These are phyloP conservation scores for Papilio aristodemus DNA, from an alignment of 1,140 invertebrate species.

Conservation along the genomic window DNA sequence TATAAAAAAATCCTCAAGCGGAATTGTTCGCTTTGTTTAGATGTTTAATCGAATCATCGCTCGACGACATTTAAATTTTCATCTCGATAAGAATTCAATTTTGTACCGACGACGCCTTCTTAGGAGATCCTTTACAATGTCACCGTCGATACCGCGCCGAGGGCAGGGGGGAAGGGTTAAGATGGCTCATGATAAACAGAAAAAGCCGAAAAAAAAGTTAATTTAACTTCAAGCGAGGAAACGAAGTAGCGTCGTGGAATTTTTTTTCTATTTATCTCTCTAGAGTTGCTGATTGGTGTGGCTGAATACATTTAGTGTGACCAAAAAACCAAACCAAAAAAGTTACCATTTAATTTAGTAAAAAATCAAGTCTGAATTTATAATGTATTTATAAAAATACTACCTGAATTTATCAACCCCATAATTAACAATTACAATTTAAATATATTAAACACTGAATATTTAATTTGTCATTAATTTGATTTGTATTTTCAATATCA, in stretches of 20 bases:
- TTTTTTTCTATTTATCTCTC: constrained; percentile 37
- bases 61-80: constrained; percentile 58
- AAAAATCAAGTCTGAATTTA: too few relatives aligned
- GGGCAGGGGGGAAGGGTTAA: constrained; percentile 59
- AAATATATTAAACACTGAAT: too few relatives aligned
- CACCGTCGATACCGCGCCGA: constrained; percentile 53
- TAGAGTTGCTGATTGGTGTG: constrained; percentile 32
- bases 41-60: constrained; percentile 51
- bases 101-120: constrained; percentile 56
- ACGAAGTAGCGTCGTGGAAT: constrained; percentile 49
- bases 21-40: constrained; percentile 38
- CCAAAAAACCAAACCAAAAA: too few relatives aligned
- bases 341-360: too few relatives aligned
- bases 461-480: too few relatives aligned
- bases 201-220: constrained; percentile 70
- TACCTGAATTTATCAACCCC: too few relatives aligned
- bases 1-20: constrained; percentile 31
- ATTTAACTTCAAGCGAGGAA: constrained; percentile 65
- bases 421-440: too few relatives aligned
- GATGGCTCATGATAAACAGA: constrained; percentile 72
- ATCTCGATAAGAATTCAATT: constrained; percentile 79
- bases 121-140: constrained; percentile 63
- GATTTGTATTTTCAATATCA: too few relatives aligned
- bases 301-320: not conserved
- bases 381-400: too few relatives aligned